Conservation (phyloP, 2,113 vertebrate species). For the human region DNA sequence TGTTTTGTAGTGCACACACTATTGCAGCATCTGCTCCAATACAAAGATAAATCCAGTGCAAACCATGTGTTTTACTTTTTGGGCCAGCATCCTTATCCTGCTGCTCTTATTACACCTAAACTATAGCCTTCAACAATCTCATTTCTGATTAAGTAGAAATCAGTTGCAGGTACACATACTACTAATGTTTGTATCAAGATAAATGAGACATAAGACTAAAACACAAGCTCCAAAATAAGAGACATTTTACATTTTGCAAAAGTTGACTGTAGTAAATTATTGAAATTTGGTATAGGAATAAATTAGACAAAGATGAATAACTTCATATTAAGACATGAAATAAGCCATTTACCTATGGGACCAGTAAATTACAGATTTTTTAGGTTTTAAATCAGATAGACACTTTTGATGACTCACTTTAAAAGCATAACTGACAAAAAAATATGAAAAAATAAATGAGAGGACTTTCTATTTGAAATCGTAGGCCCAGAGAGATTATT, state of each 20-base stretch:
- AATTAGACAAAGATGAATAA: not conserved
- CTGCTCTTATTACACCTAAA: not conserved
- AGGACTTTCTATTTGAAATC: not conserved
- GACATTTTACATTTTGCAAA: not conserved
- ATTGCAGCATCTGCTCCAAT: not conserved
- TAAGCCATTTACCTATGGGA: not conserved
- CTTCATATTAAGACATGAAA: not conserved
- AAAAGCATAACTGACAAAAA: not conserved
- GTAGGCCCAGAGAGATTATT: not conserved
- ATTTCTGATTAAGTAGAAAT: not conserved
- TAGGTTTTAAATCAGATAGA: not conserved
- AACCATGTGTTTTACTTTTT: not conserved
- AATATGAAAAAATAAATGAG: not conserved
- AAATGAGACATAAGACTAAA: slow-evolving; percentile 7
- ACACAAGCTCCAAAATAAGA: not conserved
- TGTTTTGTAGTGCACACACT: not conserved
- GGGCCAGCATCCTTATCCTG: not conserved
- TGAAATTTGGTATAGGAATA: not conserved
- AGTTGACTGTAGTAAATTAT: not conserved
- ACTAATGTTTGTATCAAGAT: not conserved
- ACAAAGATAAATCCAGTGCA: not conserved
- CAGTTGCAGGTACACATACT: not conserved
- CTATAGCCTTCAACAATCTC: not conserved
- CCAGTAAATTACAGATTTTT: not conserved
- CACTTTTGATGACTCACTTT: not conserved